Conservation (phyloP, 2,888 invertebrate genomes). For the Andrena fulva region DNA sequence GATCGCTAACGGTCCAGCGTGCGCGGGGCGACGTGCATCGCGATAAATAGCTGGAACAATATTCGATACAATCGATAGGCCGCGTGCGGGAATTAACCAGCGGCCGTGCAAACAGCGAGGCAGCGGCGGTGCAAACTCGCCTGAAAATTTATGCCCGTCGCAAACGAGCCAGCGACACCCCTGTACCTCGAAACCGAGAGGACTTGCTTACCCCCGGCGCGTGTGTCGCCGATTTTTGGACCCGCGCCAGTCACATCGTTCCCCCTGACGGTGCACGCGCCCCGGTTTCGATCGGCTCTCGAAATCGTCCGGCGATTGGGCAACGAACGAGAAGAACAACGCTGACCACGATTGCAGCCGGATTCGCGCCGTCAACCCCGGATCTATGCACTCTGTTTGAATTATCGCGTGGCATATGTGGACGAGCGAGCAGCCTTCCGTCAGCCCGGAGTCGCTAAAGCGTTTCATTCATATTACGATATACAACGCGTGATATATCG, state of each 20-base stretch:
- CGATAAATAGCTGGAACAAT: slow-evolving; percentile 43
- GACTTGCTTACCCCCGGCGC: slow-evolving; percentile 34
- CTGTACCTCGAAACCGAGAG: slow-evolving; percentile 24
- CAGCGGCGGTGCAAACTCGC: neutral
- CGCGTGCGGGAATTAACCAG: slow-evolving; percentile 20
- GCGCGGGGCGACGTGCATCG: slow-evolving; percentile 12
- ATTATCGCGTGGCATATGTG: too few relatives aligned
- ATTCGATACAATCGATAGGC: slow-evolving; percentile 43
- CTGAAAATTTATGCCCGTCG: slow-evolving; percentile 47
- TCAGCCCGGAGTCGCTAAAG: too few relatives aligned
- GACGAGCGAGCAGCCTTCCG: too few relatives aligned
- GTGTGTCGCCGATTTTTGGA: slow-evolving; percentile 50
- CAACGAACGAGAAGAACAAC: slow-evolving; percentile 12
- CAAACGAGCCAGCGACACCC: slow-evolving; percentile 41
- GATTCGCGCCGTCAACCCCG: neutral
- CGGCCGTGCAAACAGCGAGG: slow-evolving; percentile 30
- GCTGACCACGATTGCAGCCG: neutral
- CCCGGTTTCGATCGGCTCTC: slow-evolving; percentile 22
- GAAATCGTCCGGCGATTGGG: slow-evolving; percentile 29
- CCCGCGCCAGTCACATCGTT: slow-evolving; percentile 32
- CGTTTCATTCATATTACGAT: too few relatives aligned
- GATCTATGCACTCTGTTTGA: too few relatives aligned
- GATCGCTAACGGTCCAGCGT: slow-evolving; percentile 1
- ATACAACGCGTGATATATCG: too few relatives aligned
- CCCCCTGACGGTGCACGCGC: slow-evolving; percentile 9